A percentile compares a stretch with the other conserved stretches of the same genome.
Conservation (phyloP, 2,888 invertebrate genomes). For the Podabrus alpinus region DNA sequence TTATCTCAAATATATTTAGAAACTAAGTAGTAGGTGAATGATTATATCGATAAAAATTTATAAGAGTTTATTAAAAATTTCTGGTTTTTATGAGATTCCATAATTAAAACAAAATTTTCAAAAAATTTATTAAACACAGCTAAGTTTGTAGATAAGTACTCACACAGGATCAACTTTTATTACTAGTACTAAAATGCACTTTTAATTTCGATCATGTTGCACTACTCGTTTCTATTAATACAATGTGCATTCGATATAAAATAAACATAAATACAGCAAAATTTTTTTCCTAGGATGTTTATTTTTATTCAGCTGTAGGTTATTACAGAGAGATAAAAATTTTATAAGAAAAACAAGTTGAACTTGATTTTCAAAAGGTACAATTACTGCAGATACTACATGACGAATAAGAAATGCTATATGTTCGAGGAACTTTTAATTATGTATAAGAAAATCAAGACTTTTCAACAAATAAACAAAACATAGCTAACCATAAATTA, state of each 20-base stretch:
- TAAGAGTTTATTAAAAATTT: not conserved
- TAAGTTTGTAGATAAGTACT: too few relatives aligned
- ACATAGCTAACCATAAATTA: not conserved
- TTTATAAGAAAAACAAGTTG: not conserved
- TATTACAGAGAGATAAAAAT: not conserved
- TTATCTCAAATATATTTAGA: not conserved
- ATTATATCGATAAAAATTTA: not conserved
- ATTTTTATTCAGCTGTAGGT: not conserved
- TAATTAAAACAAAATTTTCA: too few relatives aligned
- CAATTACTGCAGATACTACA: not conserved
- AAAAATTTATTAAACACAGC: too few relatives aligned
- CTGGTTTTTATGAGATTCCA: too few relatives aligned
- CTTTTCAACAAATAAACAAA: not conserved
- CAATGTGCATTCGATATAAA: not conserved
- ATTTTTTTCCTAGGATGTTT: not conserved
- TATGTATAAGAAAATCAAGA: not conserved
- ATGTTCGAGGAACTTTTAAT: not conserved
- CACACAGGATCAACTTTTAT: not conserved
- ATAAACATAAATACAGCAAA: not conserved
- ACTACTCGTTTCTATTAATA: not conserved
- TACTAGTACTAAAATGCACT: not conserved
- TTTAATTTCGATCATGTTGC: not conserved
- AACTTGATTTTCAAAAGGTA: not conserved
- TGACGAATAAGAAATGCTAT: not conserved
- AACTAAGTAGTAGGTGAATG: not conserved